Evolutionary conservation across 2,888 invertebrate genomes (phyloP).

Genomic region (Drosophila nigricruria): DNA sequence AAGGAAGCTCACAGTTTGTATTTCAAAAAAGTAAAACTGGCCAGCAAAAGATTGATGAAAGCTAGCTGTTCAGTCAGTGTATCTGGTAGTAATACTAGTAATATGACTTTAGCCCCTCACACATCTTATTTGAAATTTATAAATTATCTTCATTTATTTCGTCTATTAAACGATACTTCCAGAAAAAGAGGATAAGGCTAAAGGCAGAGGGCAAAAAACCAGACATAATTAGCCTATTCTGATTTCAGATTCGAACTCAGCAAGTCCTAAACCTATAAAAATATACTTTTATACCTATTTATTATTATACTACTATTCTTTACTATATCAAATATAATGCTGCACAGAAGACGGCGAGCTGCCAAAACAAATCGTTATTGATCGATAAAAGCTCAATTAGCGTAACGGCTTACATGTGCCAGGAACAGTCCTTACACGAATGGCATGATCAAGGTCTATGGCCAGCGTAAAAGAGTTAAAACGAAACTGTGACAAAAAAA

Average conservation of each 20-base stretch:
- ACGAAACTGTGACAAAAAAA: slow-evolving; percentile 10
- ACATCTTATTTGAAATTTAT: no score
- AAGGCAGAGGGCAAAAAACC: no score
- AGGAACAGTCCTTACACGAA: not conserved
- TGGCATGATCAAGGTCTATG: slow-evolving; percentile 3
- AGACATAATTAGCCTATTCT: not conserved
- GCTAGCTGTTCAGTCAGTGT: not conserved
- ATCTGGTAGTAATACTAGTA: no score
- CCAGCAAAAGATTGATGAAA: not conserved
- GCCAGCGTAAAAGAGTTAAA: not conserved
- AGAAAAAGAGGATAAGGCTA: no score
- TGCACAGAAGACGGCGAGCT: slow-evolving; percentile 34
- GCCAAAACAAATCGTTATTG: slow-evolving; percentile 51
- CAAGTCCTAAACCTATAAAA: rapidly evolving
- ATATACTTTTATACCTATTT: no score
- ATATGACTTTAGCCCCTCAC: no score
- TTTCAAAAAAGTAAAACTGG: not conserved
- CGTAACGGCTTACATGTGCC: slow-evolving; percentile 8
- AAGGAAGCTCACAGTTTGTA: slow-evolving; percentile 15
- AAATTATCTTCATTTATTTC: no score
- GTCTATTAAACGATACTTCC: no score
- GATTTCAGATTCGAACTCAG: not conserved
- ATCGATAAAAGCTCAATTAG: slow-evolving; percentile 47
- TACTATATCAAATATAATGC: not conserved
- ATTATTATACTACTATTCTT: no score